Base-by-base conservation (phyloP, 2,113 vertebrate species). In the Hippocampus barbouri region DNA sequence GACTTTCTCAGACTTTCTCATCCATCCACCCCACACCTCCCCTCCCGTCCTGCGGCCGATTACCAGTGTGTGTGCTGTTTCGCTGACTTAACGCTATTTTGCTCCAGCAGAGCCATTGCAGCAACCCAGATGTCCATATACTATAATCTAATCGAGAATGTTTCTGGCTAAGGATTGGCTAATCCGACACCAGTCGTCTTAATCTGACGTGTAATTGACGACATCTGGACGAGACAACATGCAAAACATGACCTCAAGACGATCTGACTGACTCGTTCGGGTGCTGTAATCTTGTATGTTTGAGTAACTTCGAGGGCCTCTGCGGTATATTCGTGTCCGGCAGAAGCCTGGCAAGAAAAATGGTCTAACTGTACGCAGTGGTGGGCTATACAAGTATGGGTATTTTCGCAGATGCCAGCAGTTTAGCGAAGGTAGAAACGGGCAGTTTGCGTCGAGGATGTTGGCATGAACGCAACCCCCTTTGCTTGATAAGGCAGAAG, bases 111-210 rank as follows among this genome's bases (percentile, higher is more conserved):
- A 87, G 79, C 73, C 77, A 79, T 66, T n/a, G 81, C 81, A 73
- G 82, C 65, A 56, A 78, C 84, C 87, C 86, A 88, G 84, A 91
- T 90, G 87, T 89, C 80, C 86, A 78, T 78, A 80, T 79, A 82
- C 66, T 81, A 88, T 90, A 90, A 91, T 90, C 89, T 89, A 90
- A 90, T 90, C 89, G 85, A 78, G 84, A 14, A 90, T 76, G 76
- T 78, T 83, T 86, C 85, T 77, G 79, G 69, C 85, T 81, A 79
- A 63, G 80, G 82, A 89, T 85, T 88, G 89, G 85, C 88, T 90
- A 90, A 91, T 90, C 88, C 89, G 83, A 82, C 79, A 84, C 79
- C 80, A 82, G 84, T 83, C 71, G 72, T 80, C 70, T 71, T 89
- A 91, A 89, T 90, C 87, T 87, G 79, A 80, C 63, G 47, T 79